Base-by-base conservation (phyloP, 2,797 vertebrate species). In the Eupleurogrammus muticus region DNA sequence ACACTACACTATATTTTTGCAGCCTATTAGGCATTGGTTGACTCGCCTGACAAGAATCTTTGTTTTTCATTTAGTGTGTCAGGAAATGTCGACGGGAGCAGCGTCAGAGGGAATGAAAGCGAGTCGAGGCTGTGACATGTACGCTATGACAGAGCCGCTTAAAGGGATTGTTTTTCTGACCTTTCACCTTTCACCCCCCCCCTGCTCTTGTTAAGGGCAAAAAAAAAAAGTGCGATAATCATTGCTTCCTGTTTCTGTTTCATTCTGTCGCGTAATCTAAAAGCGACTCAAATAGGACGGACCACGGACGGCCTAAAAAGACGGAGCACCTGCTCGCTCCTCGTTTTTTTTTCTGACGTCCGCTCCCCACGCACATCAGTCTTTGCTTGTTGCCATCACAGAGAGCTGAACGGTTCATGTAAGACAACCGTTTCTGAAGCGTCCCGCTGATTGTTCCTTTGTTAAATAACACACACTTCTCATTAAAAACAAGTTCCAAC, bases 1-100 rank as follows among this genome's bases (percentile, higher is more conserved):
- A n/a, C 40, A 44, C 23, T 1, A 42, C 20, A 51, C 34, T 8
- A 11, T 40, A 51, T 60, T 67, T 32, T n/a, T 64, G 16, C 20
- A 56, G 84, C 86, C 63, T 86, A 87, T 88, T 85, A 89, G 84
- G 77, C 34, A 36, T 79, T 62, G 20, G 12, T 74, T 83, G 74
- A 56, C 66, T 79, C 44, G 32, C 20, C 57, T 68, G 77, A 82
- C 82, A 83, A 69, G 46, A 49, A 71, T 85, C 77, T 80, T 67
- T 70, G 62, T 56, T 48, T 68, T 52, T 64, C 24, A 81, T 68
- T 76, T 75, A 55, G 46, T 67, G 14, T 57, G 59, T 71, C 49
- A 35, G 63, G 62, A 46, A 67, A 74, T 60, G 77, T 53, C 42
- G 38, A 19, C 35, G 24, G 57, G 57, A 54, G 35, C 21, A 21